phyloP scores from a whole-genome alignment of 1,140 invertebrate species.

The Bombus pascuorum region DNA sequence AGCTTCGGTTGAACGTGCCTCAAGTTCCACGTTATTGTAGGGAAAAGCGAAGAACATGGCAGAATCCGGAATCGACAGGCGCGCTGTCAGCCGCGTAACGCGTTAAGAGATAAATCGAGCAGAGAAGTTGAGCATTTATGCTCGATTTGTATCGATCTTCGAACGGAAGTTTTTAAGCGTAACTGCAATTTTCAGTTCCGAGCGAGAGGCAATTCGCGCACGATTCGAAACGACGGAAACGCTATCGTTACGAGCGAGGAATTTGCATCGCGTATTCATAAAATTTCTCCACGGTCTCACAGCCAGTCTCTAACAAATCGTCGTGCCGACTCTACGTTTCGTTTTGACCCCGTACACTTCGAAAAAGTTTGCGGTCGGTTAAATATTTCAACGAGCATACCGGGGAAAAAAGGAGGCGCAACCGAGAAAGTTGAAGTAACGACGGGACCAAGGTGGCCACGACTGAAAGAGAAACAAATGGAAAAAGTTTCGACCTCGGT shows the following conservation, averaged over 20 bases:
- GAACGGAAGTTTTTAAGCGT: slow-evolving; percentile 4
- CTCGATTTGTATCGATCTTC: slow-evolving; percentile 1
- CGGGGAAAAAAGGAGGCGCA: background rate
- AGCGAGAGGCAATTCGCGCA: background rate
- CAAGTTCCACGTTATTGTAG: background rate
- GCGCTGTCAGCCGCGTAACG: background rate
- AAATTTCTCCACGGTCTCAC: slow-evolving; percentile 9
- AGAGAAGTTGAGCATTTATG: background rate
- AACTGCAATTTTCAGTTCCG: slow-evolving; percentile 14
- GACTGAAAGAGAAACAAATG: slow-evolving; percentile 54
- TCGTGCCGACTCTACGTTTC: slow-evolving; percentile 43
- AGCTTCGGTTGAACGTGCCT: background rate
- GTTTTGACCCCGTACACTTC: slow-evolving; percentile 5
- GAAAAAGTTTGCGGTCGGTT: slow-evolving; percentile 53
- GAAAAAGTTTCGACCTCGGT: slow-evolving; percentile 60
- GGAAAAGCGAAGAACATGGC: background rate
- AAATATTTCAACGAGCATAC: slow-evolving; percentile 62
- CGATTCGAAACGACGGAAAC: slow-evolving; percentile 1
- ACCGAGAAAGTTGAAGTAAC: slow-evolving; percentile 60
- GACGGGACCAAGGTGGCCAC: slow-evolving; percentile 42
- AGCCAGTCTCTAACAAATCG: slow-evolving; percentile 50
- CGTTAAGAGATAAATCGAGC: slow-evolving; percentile 18
- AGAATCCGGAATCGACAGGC: background rate
- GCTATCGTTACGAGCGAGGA: background rate
- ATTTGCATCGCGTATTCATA: slow-evolving; percentile 30